Evolutionary conservation across 2,797 vertebrate species (phyloP).

Genomic region (Sebastes iracundus): DNA sequence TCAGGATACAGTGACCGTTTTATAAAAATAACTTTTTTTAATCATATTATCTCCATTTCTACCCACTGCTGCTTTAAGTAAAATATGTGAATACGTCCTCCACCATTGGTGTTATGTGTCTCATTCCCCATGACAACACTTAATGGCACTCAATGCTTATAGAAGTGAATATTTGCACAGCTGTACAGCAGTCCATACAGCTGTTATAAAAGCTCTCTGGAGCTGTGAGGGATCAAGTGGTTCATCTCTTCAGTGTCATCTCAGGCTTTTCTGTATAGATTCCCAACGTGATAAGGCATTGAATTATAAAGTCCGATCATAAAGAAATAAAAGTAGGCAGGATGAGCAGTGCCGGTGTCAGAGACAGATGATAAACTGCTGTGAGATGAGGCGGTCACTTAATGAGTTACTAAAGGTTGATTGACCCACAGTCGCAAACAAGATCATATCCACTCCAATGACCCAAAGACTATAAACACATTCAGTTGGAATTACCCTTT

Average conservation of each 20-base stretch:
- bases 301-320: slow-evolving; percentile 46
- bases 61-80: too few species aligned
- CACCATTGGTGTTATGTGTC: neutral
- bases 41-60: too few species aligned
- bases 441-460: neutral
- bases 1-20: too few species aligned
- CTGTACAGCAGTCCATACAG: neutral
- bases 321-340: slow-evolving; percentile 64
- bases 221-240: neutral
- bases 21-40: too few species aligned
- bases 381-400: neutral
- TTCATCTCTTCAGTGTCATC: neutral
- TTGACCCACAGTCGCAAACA: neutral
- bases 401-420: slow-evolving; percentile 37
- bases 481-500: neutral
- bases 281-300: neutral
- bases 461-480: neutral
- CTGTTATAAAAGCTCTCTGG: neutral
- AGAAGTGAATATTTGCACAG: slow-evolving; percentile 32
- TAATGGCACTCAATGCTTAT: neutral
- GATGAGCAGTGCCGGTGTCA: neutral
- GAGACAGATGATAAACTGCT: neutral
- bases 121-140: neutral
- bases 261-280: slow-evolving; percentile 2
- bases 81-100: too few species aligned